Evolutionary conservation across 2,888 invertebrate species (phyloP), one percentile per base, ranked within the genome.

Genomic region (Yponomeuta sedellus): DNA sequence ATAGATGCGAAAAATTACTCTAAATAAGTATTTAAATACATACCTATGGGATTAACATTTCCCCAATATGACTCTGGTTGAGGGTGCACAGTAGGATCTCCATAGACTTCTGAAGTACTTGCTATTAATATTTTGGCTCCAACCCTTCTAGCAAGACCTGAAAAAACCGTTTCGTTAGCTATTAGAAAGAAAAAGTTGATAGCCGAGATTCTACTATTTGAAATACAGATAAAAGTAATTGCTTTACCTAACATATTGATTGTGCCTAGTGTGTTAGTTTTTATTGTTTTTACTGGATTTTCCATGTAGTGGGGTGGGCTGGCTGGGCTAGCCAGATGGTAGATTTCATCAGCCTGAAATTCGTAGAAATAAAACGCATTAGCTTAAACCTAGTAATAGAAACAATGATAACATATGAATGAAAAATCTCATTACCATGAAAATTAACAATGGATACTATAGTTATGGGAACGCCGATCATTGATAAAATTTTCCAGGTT

Each of bases 261-360:
- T 39, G 98, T 98, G 66, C 97, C 99, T 80, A 99, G 92, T 1
- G 99, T 98, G 85, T 99, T 99, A 0, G 99, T 99, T 87, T 99
- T 99, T 72, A 99, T 97, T 19, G 99, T 99, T 89, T 99, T 99
- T 3, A 99, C 99, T 40, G 99, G 99, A 92, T 99, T 99, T 80
- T 97, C 96, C 99, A 99, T 99, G 81, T 99, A 99, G 91, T 99
- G 99, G 0, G 98, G 99, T 25, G 99, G 99, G 73, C 98, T 98
- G 1, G 99, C 99, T 11, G 99, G 99, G 80, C 99, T 99, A 20
- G 99, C 99, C 78, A 99, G 92, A 83, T 99, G 99, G 85, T 99
- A 99, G 77, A 99, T 99, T 92, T 99, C 96, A 85, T 97, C 96
- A 66, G 99, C 98, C 92, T 92, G 77, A 67, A 83, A 84, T 68